Base-by-base conservation (phyloP, 2,113 vertebrate genomes). In the Craseonycteris thonglongyai region DNA sequence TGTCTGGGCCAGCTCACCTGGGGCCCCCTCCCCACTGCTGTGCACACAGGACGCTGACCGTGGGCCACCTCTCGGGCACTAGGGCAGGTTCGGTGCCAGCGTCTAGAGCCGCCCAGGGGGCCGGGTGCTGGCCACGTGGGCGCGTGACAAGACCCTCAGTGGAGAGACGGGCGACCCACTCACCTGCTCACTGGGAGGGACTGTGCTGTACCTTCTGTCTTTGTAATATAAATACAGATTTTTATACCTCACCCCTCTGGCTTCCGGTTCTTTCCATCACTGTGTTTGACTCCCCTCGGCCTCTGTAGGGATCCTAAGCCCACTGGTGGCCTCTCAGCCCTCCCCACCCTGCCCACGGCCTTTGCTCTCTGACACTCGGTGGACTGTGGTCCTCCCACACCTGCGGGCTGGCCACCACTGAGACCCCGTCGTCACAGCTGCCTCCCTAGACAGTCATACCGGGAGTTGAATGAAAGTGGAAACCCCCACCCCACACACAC, bases 161-260 rank as follows among this genome's bases (percentile, higher is more conserved):
- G 65, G 94, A 83, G 75, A 85, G 56, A 76, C 2, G 49, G 95
- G 83, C 61, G 30, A 2, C 51, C 58, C 13, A 0, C 65, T 47
- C 8, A 11, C 79, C 88, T 89, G 90, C 98, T 98, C 88, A 88
- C 98, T 91, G 94, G 97, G 72, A 98, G 97, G 97, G 98, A 97
- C 98, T 98, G 98, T 99, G 98, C 98, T 98, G 96, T 98, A 97
- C 97, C 97, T 98, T 98, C 97, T 98, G 98, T 99, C 95, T 76
- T 99, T 99, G 98, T 99, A 99, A 99, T 98, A 99, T 98, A 99
- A 99, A 98, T 98, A 99, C 96, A 98, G 98, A 97, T 98, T 99
- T 99, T 99, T 99, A 98, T 99, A 99, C 97, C 98, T 98, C 98
- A 88, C 6, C 19, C 86, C 58, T 94, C 82, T 96, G 79, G 91